These are phyloP conservation scores for Zaprionus capensis DNA, from an alignment of 1,140 invertebrate species.

Conservation along the genomic window DNA sequence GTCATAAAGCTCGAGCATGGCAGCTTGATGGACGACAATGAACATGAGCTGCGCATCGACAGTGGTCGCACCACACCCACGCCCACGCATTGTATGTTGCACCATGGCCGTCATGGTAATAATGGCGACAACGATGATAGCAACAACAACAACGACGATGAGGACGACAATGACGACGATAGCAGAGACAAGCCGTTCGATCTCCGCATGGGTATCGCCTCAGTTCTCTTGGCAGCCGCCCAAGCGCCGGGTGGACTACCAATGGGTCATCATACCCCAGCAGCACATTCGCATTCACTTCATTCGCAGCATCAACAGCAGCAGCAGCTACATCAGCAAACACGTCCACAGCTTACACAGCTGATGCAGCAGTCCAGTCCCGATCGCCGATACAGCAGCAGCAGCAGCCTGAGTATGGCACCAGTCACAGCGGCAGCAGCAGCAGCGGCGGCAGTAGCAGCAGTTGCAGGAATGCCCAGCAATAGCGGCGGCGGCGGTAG, in stretches of 20 bases:
- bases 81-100: slow-evolving; percentile 50
- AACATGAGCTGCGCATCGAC: slow-evolving; percentile 53
- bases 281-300: slow-evolving; percentile 45
- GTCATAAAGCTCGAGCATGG: slow-evolving; percentile 72
- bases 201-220: slow-evolving; percentile 66
- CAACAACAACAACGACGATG: slow-evolving; percentile 44
- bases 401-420: slow-evolving; percentile 51
- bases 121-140: slow-evolving; percentile 51
- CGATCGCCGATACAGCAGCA: slow-evolving; percentile 70
- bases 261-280: slow-evolving; percentile 44
- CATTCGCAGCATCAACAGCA: slow-evolving; percentile 46
- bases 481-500: slow-evolving; percentile 41
- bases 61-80: slow-evolving; percentile 59
- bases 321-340: slow-evolving; percentile 45
- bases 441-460: background rate
- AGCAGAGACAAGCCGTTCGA: slow-evolving; percentile 71
- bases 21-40: slow-evolving; percentile 59
- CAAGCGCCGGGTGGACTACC: slow-evolving; percentile 39
- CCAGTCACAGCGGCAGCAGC: slow-evolving; percentile 32
- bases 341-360: slow-evolving; percentile 41
- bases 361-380: slow-evolving; percentile 49
- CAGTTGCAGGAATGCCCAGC: slow-evolving; percentile 10
- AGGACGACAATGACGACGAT: slow-evolving; percentile 38
- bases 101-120: slow-evolving; percentile 51
- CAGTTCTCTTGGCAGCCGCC: slow-evolving; percentile 56